Conservation (phyloP, 2,797 vertebrate genomes). For the Hapalemur alaotrensis region DNA sequence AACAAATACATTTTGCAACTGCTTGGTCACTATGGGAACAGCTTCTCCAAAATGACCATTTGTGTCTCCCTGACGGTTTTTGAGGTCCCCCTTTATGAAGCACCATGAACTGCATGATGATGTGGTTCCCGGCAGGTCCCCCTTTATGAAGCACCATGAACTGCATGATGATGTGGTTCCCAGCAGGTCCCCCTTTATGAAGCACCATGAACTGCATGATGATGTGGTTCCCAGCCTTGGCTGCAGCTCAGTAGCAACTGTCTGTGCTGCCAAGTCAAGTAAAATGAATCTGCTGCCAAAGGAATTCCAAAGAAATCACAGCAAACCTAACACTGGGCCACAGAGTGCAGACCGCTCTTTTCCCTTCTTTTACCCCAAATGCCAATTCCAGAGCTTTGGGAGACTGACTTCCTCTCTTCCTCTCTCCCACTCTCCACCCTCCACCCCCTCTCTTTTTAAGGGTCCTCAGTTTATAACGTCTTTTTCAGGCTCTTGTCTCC, state of each 20-base stretch:
- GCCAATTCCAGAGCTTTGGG: neutral
- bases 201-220: neutral
- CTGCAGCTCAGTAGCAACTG: neutral
- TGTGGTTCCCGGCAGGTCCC: neutral
- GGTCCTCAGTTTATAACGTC: neutral
- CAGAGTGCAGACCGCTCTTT: neutral
- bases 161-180: neutral
- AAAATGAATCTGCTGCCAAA: conserved; percentile 67
- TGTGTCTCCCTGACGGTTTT: conserved; percentile 23
- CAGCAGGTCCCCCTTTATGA: neutral
- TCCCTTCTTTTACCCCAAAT: conserved; percentile 62
- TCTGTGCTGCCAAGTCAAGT: neutral
- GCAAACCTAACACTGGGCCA: conserved; percentile 68
- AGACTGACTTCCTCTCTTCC: neutral
- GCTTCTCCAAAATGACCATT: conserved; percentile 45
- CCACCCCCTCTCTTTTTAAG: neutral
- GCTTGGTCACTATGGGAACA: conserved; percentile 28
- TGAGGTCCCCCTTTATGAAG: neutral
- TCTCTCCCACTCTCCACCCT: neutral
- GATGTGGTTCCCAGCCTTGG: conserved; percentile 30
- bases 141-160: neutral
- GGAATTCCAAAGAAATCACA: conserved; percentile 51
- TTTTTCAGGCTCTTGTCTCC: neutral
- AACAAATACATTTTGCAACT: conserved; percentile 43
- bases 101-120: neutral